Base-by-base conservation (phyloP, 2,797 vertebrate species). In the Lindbergichthys nudifrons region DNA sequence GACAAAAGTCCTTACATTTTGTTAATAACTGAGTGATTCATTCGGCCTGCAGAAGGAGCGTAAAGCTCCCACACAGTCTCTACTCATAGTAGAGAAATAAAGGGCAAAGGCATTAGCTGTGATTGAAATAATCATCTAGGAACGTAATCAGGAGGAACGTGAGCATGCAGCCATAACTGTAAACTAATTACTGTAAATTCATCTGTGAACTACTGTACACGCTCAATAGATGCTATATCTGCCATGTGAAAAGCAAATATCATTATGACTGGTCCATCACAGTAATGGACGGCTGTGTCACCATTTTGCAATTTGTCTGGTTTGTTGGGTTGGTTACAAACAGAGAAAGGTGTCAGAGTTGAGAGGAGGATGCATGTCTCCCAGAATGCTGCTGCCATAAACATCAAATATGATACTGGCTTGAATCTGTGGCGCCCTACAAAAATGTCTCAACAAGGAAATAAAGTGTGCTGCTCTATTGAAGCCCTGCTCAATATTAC, bases 111-210 rank as follows among this genome's bases (percentile, higher is more conserved):
- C 60, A 43, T 69, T 36, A 26, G 42, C n/a, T 18, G 56, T 3
- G 30, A 73, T 13, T 59, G 39, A 69, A 81, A 75, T 67, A 47
- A 69, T 69, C 46, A 70, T 72, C 4, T 16, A 57, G 12, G 73
- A 54, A 63, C 46, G 32, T 53, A 56, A 56, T 50, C 23, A 15
- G 32, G 57, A 59, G 54, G 21, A 80, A 30, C 26, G 53, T 58
- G 19, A 47, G 56, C 13, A 70, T 18, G 52, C 50, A 50, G 72
- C 42, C 13, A 11, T 23, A 23, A 46, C 13, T 53, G 19, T 42
- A 14, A 65, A 56, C 32, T 56, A 53, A 79, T 75, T 70, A 61
- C 30, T 54, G 53, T 56, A 53, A 69, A 70, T 59, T 57, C n/a
- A 54, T 75, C 59, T 64, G 54, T 45, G 62, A 72, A 77, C 39